Evolutionary conservation across 2,113 vertebrate species (phyloP).

Genomic region (Psittacula cyanocephala): DNA sequence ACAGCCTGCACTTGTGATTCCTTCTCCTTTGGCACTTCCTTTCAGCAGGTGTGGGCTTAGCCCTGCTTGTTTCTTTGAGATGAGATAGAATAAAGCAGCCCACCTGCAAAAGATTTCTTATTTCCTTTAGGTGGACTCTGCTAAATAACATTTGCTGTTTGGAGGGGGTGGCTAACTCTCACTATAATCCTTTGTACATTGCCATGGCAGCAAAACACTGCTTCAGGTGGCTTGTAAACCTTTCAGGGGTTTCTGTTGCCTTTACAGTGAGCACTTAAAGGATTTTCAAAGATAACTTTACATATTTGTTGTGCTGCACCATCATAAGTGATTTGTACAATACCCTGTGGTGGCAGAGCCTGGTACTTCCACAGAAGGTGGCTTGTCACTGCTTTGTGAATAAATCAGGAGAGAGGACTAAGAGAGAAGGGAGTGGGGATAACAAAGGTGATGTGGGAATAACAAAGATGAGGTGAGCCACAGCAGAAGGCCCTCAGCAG

Average conservation of each 20-base stretch:
- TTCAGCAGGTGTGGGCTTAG: not conserved
- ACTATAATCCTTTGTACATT: not conserved
- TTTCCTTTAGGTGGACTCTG: not conserved
- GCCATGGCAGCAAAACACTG: not conserved
- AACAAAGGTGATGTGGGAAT: not conserved
- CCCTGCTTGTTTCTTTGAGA: not conserved
- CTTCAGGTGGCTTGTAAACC: not conserved
- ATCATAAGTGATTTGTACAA: fast-evolving
- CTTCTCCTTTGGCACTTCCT: not conserved
- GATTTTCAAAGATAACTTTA: not conserved
- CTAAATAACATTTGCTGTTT: not conserved
- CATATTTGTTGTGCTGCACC: not conserved
- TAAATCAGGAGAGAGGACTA: not conserved
- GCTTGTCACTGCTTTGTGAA: fast-evolving
- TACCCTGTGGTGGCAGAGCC: not conserved
- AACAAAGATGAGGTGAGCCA: not conserved
- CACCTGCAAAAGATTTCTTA: not conserved
- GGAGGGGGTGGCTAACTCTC: not conserved
- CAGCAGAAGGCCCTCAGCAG: not conserved
- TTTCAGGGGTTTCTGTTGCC: not conserved
- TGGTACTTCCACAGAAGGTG: not conserved
- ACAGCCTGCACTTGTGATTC: not conserved
- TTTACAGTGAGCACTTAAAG: not conserved
- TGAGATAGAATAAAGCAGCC: not conserved
- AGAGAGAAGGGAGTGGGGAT: not conserved